A percentile compares a stretch with the other conserved stretches of the same genome.
Conservation (phyloP, 2,888 invertebrate genomes). For the Chalcosyrphus nemorum region DNA sequence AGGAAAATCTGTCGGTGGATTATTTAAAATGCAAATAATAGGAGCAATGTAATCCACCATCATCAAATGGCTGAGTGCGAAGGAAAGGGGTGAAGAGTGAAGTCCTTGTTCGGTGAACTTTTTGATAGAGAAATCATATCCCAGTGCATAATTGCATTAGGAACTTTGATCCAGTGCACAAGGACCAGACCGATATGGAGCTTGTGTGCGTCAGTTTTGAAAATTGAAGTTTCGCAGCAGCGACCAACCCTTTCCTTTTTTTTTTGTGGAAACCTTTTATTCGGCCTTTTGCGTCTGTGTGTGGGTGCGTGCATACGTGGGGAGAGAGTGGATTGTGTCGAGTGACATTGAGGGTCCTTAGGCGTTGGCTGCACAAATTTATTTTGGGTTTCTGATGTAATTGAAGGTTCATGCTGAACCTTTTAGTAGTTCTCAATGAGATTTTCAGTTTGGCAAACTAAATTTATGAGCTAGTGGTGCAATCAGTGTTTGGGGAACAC, state of each 20-base stretch:
- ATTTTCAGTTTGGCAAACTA: constrained; percentile 45
- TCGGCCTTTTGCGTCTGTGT: background rate
- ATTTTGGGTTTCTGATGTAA: constrained; percentile 62
- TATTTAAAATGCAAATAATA: constrained; percentile 72
- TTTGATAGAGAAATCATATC: constrained; percentile 67
- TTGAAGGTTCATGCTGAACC: constrained; percentile 64
- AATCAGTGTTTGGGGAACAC: constrained; percentile 51
- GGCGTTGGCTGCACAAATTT: constrained; percentile 41
- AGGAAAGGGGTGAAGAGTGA: no score
- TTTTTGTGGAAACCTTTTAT: constrained; percentile 15
- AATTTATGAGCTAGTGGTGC: constrained; percentile 40
- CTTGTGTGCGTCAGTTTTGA: constrained; percentile 38
- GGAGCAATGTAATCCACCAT: constrained; percentile 58
- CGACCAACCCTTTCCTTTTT: background rate
- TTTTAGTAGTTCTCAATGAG: constrained; percentile 58
- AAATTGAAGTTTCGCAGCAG: constrained; percentile 37
- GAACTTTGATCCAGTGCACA: constrained; percentile 62
- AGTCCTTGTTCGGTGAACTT: constrained; percentile 55
- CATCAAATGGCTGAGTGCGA: background rate
- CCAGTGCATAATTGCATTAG: constrained; percentile 68
- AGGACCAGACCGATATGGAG: constrained; percentile 5
- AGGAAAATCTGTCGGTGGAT: constrained; percentile 67
- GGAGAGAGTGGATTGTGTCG: background rate
- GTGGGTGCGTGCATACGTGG: background rate
- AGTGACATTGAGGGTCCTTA: constrained; percentile 53